These are phyloP conservation scores for Acronicta alni DNA, from an alignment of 2,888 invertebrate genomes.

Conservation along the genomic window DNA sequence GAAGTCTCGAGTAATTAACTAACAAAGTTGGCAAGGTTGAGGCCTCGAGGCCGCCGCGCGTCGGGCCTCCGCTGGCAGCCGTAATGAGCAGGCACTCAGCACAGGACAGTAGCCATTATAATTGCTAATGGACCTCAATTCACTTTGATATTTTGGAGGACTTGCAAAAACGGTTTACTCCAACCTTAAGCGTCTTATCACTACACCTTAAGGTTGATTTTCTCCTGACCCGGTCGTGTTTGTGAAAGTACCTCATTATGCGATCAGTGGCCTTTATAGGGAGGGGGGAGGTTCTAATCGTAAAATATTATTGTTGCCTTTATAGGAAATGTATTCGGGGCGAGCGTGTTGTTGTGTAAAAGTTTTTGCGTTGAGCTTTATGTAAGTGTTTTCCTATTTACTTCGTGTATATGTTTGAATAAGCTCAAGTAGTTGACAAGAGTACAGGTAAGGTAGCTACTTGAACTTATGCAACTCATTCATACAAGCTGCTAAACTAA, in stretches of 20 bases:
- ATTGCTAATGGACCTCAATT: conserved; percentile 79
- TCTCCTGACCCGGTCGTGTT: conserved; percentile 51
- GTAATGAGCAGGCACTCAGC: conserved; percentile 82
- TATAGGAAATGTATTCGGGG: conserved; percentile 31
- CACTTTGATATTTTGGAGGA: conserved; percentile 69
- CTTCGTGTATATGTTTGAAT: neutral
- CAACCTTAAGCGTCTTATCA: conserved; percentile 13
- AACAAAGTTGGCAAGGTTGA: conserved; percentile 42
- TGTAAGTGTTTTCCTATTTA: conserved; percentile 3
- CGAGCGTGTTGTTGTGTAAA: conserved; percentile 13
- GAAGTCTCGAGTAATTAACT: conserved; percentile 55
- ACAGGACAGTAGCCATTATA: conserved; percentile 77
- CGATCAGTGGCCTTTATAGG: conserved; percentile 58
- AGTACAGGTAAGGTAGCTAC: no score
- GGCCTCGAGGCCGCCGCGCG: conserved; percentile 27
- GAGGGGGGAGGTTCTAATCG: conserved; percentile 62
- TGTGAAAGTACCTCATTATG: conserved; percentile 58
- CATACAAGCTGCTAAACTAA: no score
- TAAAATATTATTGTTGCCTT: conserved; percentile 69
- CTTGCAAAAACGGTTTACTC: conserved; percentile 29
- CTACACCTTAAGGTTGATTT: conserved; percentile 33
- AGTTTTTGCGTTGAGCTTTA: conserved; percentile 1
- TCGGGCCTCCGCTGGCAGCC: conserved; percentile 9
- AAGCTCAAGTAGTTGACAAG: neutral
- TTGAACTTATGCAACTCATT: no score